Evolutionary conservation across 2,797 vertebrate species (phyloP), one percentile per base, ranked within the genome.

Genomic region (Tamandua tetradactyla): DNA sequence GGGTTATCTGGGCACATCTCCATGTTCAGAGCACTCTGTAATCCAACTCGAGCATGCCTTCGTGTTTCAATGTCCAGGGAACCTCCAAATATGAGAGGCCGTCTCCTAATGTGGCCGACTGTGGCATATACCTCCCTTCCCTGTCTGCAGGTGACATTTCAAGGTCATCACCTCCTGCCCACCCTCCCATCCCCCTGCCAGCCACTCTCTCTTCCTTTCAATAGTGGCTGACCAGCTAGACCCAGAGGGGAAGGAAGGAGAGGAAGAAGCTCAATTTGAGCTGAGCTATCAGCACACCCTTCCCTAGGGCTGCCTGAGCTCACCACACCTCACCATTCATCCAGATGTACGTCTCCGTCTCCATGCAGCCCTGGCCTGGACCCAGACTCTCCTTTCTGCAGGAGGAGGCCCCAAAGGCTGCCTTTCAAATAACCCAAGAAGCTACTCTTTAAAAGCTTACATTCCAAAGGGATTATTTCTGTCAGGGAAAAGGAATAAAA

Each of bases 381-480:
- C 37, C 1, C 35, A 9, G 59, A 18, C 30, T 30, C 35, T 0
- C 0, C 71, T 0, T 59, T 44, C 35, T 66, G 75, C 52, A 27
- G n/a, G 44, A 32, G 25, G 37, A 10, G 20, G 18, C 59, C 68
- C 69, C 23, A 20, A 27, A 94, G 23, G 87, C 89, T 94, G 83
- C 87, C 97, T 86, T 25, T 68, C 93, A 95, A 95, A 72, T 1
- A 61, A 96, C 94, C 2, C 0, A 94, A 59, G 90, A 64, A 91
- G 37, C 13, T 90, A 66, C 87, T 82, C 92, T 97, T 97, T 83
- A 96, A 97, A 95, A 94, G 88, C 93, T 98, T n/a, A 71, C 95
- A 96, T 96, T 97, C 95, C 94, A 93, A 94, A 95, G 91, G 95
- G 95, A 97, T 97, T 95, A 95, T 86, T 91, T 89, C 89, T 97